These are phyloP conservation scores for Hydrotaea diabolus DNA, from an alignment of 2,888 invertebrate species.

Conservation along the genomic window DNA sequence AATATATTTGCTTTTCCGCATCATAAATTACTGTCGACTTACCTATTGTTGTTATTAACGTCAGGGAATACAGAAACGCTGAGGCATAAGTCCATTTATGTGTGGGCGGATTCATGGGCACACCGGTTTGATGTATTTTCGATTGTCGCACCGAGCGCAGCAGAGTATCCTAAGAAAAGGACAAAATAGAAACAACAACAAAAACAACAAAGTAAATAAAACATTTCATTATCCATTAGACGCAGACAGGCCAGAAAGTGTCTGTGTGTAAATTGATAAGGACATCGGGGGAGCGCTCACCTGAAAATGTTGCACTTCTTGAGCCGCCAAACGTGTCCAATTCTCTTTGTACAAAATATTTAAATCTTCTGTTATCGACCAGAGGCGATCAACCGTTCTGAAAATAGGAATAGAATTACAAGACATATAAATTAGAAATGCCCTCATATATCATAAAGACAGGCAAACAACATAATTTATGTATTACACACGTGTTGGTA, in stretches of 20 bases:
- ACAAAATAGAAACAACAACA: neutral
- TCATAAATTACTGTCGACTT: conserved; percentile 77
- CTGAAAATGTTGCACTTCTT: conserved; percentile 92
- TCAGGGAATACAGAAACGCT: conserved; percentile 95
- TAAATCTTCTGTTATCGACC: conserved; percentile 92
- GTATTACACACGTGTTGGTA: too few species aligned
- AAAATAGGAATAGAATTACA: conserved; percentile 55
- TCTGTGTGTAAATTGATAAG: neutral
- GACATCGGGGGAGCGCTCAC: conserved; percentile 77
- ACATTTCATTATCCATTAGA: neutral
- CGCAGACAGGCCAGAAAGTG: too few species aligned
- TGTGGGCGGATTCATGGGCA: conserved; percentile 81
- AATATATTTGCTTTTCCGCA: neutral
- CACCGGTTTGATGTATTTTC: conserved; percentile 80
- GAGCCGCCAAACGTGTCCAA: conserved; percentile 94
- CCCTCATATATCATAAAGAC: too few species aligned
- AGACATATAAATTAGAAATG: neutral
- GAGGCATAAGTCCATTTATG: conserved; percentile 95
- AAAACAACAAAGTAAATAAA: neutral
- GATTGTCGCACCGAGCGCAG: conserved; percentile 81
- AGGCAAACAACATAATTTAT: too few species aligned
- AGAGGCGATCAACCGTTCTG: conserved; percentile 89
- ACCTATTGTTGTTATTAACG: conserved; percentile 97
- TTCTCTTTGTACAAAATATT: conserved; percentile 95
- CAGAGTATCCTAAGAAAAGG: conserved; percentile 77